These are phyloP conservation scores for Vanessa atalanta DNA, from an alignment of 1,140 invertebrate species.

Conservation along the genomic window DNA sequence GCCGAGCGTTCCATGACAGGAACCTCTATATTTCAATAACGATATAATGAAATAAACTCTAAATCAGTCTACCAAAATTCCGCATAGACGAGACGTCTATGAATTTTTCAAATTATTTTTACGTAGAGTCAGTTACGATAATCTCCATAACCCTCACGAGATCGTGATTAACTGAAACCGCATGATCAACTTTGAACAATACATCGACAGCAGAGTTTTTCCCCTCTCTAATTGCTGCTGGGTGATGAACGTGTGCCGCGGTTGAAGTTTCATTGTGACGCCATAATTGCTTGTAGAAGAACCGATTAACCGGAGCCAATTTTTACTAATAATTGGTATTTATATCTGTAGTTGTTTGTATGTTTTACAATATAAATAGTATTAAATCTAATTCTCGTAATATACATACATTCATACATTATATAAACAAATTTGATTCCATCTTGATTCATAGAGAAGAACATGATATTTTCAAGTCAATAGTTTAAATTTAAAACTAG, in stretches of 20 bases:
- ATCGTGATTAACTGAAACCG: slow-evolving; percentile 2
- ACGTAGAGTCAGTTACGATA: neutral
- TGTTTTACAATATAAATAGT: neutral
- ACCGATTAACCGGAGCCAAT: neutral
- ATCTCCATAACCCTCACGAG: neutral
- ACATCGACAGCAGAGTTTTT: neutral
- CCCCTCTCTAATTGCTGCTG: slow-evolving; percentile 2
- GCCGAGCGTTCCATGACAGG: too few species aligned
- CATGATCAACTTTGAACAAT: slow-evolving; percentile 11
- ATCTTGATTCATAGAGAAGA: too few species aligned
- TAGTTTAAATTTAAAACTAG: too few species aligned
- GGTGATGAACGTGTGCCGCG: neutral
- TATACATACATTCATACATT: too few species aligned
- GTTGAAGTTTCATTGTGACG: neutral
- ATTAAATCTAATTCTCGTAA: too few species aligned
- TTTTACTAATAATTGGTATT: neutral
- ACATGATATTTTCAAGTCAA: too few species aligned
- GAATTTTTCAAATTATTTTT: neutral
- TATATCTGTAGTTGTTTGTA: neutral
- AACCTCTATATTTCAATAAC: too few species aligned
- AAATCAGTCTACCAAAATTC: too few species aligned
- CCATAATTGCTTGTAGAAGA: neutral
- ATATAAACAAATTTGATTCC: too few species aligned
- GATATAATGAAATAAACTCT: too few species aligned
- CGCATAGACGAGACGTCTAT: too few species aligned